Percentiles rank a stretch among this genome's conserved stretches.
Evolutionary conservation across 2,797 vertebrate genomes (phyloP).

Genomic region (Lepilemur septentrionalis): DNA sequence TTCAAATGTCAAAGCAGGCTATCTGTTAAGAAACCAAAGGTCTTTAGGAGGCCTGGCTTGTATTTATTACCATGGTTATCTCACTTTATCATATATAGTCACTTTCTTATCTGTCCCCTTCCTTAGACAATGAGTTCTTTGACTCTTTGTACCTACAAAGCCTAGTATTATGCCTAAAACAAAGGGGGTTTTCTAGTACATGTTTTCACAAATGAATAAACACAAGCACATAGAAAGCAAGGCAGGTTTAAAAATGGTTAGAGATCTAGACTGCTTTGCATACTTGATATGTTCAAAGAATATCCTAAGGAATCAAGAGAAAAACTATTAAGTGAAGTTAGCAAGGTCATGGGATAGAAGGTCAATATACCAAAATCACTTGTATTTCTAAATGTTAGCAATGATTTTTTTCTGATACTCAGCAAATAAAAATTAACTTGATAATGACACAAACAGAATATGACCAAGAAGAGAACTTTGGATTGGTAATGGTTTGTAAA

Average conservation of each 20-base stretch:
- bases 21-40: background rate
- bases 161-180: background rate
- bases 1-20: background rate
- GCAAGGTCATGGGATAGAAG: background rate
- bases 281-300: background rate
- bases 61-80: background rate
- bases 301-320: background rate
- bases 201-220: background rate
- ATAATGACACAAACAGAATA: background rate
- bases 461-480: background rate
- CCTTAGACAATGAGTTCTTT: background rate
- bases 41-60: background rate
- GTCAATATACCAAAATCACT: background rate
- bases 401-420: background rate
- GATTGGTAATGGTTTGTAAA: background rate
- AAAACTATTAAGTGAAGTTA: background rate
- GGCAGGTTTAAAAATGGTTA: background rate
- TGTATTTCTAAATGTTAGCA: background rate
- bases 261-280: background rate
- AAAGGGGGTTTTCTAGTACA: background rate
- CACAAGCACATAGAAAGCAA: background rate
- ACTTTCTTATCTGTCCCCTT: background rate
- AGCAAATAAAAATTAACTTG: constrained; percentile 3
- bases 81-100: background rate
- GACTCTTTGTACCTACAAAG: background rate